phyloP scores from a whole-genome alignment of 2,113 vertebrate genomes.

The Dunckerocampus dactyliophorus region DNA sequence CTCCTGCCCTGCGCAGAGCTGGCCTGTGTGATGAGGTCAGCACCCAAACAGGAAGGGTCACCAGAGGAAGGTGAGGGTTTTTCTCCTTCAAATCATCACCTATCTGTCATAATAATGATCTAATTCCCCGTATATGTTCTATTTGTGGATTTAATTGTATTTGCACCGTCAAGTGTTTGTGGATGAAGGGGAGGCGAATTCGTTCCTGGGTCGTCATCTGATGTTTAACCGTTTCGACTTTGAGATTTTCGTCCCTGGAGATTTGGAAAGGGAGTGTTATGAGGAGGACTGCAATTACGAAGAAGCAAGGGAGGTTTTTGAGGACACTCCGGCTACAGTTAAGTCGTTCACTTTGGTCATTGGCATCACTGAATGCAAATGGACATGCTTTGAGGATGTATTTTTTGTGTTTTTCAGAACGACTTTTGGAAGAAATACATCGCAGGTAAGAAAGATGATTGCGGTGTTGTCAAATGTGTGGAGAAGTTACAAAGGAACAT shows the following conservation, averaged over 20 bases:
- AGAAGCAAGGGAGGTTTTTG: conserved; percentile 90
- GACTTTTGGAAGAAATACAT: conserved; percentile 85
- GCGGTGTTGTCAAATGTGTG: not conserved
- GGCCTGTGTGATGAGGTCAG: conserved; percentile 51
- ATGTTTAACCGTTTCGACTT: conserved; percentile 91
- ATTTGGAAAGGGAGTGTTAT: conserved; percentile 89
- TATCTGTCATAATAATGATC: not conserved
- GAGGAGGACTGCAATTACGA: conserved; percentile 92
- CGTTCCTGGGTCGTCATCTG: conserved; percentile 84
- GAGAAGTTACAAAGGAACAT: too few species aligned
- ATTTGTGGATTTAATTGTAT: not conserved
- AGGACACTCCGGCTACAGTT: conserved; percentile 82
- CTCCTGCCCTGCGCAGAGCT: conserved; percentile 67
- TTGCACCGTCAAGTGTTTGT: conserved; percentile 76
- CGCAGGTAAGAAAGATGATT: conserved; percentile 66
- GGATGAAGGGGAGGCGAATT: conserved; percentile 79
- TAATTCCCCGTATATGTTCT: not conserved
- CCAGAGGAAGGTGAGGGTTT: conserved; percentile 70
- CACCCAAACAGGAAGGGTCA: conserved; percentile 22
- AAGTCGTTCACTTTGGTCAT: conserved; percentile 39
- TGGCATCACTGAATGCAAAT: not conserved
- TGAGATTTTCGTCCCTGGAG: conserved; percentile 83
- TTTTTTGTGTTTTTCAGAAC: conserved; percentile 66
- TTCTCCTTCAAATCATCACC: not conserved
- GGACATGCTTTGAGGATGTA: not conserved